phyloP scores from a whole-genome alignment of 2,113 vertebrate genomes.

The Ammodytes dubius region DNA sequence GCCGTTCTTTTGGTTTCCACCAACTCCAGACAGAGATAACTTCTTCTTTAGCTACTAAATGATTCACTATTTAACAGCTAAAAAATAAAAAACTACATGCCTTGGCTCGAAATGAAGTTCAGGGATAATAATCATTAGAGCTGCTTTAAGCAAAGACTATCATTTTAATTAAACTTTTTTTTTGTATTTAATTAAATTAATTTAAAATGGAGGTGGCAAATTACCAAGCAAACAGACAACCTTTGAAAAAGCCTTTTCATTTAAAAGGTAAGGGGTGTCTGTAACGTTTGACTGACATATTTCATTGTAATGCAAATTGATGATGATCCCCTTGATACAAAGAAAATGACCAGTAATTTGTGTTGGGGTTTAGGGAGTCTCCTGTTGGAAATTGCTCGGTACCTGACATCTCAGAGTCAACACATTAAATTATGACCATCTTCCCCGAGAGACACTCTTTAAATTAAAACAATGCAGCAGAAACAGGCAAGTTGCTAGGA shows the following conservation, averaged over 20 bases:
- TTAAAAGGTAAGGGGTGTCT: slow-evolving; percentile 22
- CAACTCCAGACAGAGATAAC: not conserved
- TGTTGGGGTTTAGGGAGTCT: slow-evolving; percentile 63
- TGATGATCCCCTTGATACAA: slow-evolving; percentile 54
- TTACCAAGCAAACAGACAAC: not conserved
- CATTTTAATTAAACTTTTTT: not conserved
- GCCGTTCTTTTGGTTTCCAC: not conserved
- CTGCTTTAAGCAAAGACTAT: not conserved
- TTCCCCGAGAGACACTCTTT: slow-evolving; percentile 51
- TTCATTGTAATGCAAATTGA: slow-evolving; percentile 61
- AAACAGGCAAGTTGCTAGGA: slow-evolving; percentile 81
- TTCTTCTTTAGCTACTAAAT: not conserved
- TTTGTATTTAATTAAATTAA: slow-evolving; percentile 13
- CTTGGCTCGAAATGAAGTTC: too few relatives aligned
- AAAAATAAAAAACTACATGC: too few relatives aligned
- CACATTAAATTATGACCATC: slow-evolving; percentile 56
- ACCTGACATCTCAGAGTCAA: slow-evolving; percentile 63
- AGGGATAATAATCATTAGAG: not conserved
- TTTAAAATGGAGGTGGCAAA: not conserved
- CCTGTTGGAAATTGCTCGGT: slow-evolving; percentile 57
- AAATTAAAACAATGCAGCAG: slow-evolving; percentile 56
- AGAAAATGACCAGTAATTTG: slow-evolving; percentile 72
- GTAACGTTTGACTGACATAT: slow-evolving; percentile 55
- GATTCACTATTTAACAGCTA: not conserved
- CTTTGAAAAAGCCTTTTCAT: slow-evolving; percentile 10